Evolutionary conservation across 2,888 invertebrate genomes (phyloP).

Genomic region (Ctenicera cuprea): DNA sequence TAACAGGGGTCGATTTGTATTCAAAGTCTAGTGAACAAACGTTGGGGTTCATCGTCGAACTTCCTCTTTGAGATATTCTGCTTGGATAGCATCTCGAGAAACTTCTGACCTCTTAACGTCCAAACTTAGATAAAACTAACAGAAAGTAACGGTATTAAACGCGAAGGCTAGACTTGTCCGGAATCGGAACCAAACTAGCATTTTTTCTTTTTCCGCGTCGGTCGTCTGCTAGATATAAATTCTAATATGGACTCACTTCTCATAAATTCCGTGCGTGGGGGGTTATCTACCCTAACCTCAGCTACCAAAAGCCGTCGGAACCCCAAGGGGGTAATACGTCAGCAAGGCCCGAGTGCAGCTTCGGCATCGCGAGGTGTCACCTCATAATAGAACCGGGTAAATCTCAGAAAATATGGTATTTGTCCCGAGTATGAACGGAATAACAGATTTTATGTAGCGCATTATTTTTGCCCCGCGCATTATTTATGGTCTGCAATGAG

Average conservation of each 20-base stretch:
- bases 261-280: constrained; percentile 52
- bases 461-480: constrained; percentile 44
- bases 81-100: constrained; percentile 42
- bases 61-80: constrained; percentile 47
- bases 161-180: constrained; percentile 5
- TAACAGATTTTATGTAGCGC: constrained; percentile 53
- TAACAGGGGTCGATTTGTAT: constrained; percentile 43
- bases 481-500: constrained; percentile 45
- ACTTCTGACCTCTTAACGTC: constrained; percentile 48
- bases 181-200: constrained; percentile 15
- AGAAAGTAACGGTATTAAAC: constrained; percentile 47
- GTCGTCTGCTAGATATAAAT: constrained; percentile 50
- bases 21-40: constrained; percentile 42
- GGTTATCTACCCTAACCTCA: constrained; percentile 50
- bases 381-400: constrained; percentile 50
- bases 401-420: constrained; percentile 52
- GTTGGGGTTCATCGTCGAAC: constrained; percentile 43
- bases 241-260: constrained; percentile 51
- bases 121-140: constrained; percentile 48
- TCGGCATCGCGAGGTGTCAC: constrained; percentile 51
- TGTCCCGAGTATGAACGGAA: constrained; percentile 50
- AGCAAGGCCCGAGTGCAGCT: constrained; percentile 44
- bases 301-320: constrained; percentile 48
- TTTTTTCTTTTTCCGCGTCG: constrained; percentile 30
- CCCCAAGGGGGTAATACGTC: constrained; percentile 50